Percentiles rank a stretch among this genome's conserved stretches.
Conservation (phyloP, 2,888 invertebrate species). For the Lottia scabra region DNA sequence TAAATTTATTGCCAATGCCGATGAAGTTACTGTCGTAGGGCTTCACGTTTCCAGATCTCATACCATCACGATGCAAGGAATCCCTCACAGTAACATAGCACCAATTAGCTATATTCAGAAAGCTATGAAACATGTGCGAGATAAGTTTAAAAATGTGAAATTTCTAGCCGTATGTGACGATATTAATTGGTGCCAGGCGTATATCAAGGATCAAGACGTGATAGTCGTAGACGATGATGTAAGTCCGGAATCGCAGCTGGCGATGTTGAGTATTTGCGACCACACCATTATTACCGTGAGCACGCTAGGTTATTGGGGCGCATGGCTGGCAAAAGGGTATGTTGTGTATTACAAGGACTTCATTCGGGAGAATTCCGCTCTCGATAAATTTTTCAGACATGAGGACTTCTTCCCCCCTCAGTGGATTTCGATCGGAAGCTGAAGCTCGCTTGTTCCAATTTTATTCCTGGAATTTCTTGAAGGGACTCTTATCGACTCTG, state of each 20-base stretch:
- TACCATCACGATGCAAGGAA: conserved; percentile 6
- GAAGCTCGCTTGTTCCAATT: not conserved
- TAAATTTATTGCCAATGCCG: not conserved
- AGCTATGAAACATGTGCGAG: conserved; percentile 21
- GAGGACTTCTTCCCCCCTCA: conserved; percentile 20
- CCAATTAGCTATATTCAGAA: conserved; percentile 19
- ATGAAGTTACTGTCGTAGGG: conserved; percentile 8
- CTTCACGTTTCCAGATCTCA: conserved; percentile 24
- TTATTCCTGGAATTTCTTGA: too few species aligned
- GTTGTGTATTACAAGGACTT: conserved; percentile 24
- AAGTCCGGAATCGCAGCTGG: conserved; percentile 15
- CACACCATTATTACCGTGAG: conserved; percentile 30
- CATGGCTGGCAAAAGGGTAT: conserved; percentile 22
- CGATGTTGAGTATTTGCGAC: conserved; percentile 18
- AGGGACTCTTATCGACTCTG: too few species aligned
- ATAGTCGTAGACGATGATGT: conserved; percentile 10
- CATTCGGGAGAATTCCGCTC: not conserved
- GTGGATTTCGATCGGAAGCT: conserved; percentile 17
- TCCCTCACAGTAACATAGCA: conserved; percentile 11
- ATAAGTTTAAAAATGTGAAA: conserved; percentile 9
- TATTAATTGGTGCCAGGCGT: conserved; percentile 18
- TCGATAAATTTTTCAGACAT: conserved; percentile 8
- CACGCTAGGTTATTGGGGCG: conserved; percentile 26
- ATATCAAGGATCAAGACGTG: conserved; percentile 4
- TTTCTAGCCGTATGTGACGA: conserved; percentile 24